Base-by-base conservation (phyloP, 1,140 invertebrate genomes). In the Dysdera silvatica region DNA sequence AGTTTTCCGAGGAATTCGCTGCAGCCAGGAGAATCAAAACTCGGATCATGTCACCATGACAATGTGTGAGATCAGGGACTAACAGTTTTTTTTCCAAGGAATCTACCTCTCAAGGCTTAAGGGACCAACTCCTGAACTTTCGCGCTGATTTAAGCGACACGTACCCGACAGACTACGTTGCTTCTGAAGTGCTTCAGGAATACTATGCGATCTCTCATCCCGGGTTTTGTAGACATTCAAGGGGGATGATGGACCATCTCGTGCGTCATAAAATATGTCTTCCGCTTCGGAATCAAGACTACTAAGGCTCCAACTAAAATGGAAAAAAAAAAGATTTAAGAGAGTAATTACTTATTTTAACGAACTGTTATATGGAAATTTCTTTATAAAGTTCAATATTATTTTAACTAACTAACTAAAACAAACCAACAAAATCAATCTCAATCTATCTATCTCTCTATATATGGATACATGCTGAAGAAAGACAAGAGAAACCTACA, bases 231-330 rank as follows among this genome's bases (percentile, higher is more conserved):
- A 69, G 20, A 66, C 67, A 68, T 79, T 76, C n/a, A 74, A 52
- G 7, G 31, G 24, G 32, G 43, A 60, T 24, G 49, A 40, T 8
- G 51, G 26, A 26, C 33, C 31, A 23, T 66, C 57, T 12, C 29
- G 74, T 56, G 75, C 75, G 68, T 79, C 78, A 47, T 77, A 74
- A 47, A 80, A 74, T 32, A 78, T 77, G 54, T 84, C 83, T 68
- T 85, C 84, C 28, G 81, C 81, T 69, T 85, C 84, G 12, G 84
- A 85, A 71, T 87, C 84, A 79, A 87, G 81, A 64, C 85, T 85
- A 70, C 85, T 87, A 32, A 87, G 75, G 65, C 85, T 87, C 68
- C 85, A 79, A 72, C 83, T 85, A 76, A 69, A 40, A 69, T 45
- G 40, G 62, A 58, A 61, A 52, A 55, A 54, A 60, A 26, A 47